Conservation (phyloP, 23 tunicate genomes). For the Botrylloides violaceus region DNA sequence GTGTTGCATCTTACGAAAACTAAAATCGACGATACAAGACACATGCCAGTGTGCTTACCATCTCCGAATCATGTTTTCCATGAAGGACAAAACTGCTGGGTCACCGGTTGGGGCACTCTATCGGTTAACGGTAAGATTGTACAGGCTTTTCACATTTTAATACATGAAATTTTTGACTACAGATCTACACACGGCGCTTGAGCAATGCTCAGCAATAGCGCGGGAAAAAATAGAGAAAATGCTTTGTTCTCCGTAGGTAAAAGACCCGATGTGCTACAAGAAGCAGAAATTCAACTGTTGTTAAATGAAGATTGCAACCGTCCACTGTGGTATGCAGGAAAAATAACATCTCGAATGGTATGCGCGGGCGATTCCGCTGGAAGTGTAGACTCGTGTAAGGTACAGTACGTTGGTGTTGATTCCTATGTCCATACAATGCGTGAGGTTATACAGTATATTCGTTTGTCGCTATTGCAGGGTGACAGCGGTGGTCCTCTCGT, state of each 20-base stretch:
- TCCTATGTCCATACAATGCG: too few relatives aligned
- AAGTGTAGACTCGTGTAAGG: slow-evolving; percentile 36
- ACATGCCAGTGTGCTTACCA: slow-evolving; percentile 17
- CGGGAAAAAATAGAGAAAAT: too few relatives aligned
- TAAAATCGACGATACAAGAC: not conserved
- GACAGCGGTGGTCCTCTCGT: slow-evolving; percentile 49
- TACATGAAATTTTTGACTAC: too few relatives aligned
- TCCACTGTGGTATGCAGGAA: slow-evolving; percentile 36
- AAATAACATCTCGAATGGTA: slow-evolving; percentile 34
- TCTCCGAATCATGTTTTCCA: slow-evolving; percentile 27
- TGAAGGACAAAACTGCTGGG: slow-evolving; percentile 29
- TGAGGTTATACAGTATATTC: too few relatives aligned
- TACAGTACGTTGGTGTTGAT: not conserved
- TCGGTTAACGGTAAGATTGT: slow-evolving; percentile 24
- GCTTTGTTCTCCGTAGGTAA: too few relatives aligned
- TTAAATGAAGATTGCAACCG: slow-evolving; percentile 18
- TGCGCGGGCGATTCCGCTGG: slow-evolving; percentile 31
- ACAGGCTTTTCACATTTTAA: too few relatives aligned
- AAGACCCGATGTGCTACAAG: slow-evolving; percentile 13
- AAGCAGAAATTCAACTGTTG: slow-evolving; percentile 25
- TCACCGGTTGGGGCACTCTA: slow-evolving; percentile 37
- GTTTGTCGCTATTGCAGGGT: slow-evolving; percentile 28
- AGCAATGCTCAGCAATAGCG: too few relatives aligned
- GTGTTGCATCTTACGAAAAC: not conserved
- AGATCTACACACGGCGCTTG: too few relatives aligned